These are phyloP conservation scores for Parapristionchus giblindavisi DNA, from an alignment of 2,888 invertebrate species.

Conservation along the genomic window DNA sequence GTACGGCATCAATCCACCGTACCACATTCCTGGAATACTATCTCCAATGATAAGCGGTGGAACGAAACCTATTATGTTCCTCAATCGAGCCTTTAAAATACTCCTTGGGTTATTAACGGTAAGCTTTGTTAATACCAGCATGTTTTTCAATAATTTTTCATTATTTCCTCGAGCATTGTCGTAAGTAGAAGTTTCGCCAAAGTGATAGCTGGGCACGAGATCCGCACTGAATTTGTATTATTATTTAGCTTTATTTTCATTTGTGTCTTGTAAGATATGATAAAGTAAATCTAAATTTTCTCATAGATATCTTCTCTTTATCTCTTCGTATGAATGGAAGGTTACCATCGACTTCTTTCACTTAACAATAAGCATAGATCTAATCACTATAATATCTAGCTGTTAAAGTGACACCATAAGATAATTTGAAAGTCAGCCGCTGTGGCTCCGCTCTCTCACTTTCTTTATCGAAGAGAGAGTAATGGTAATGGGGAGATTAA, in stretches of 20 bases:
- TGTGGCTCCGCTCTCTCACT: too few species aligned
- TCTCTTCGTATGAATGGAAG: neutral
- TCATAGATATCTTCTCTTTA: neutral
- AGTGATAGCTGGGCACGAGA: conserved; percentile 36
- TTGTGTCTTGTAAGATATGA: neutral
- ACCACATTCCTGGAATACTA: conserved; percentile 1
- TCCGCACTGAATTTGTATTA: conserved; percentile 6
- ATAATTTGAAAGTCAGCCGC: too few species aligned
- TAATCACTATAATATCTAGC: too few species aligned
- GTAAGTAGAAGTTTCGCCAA: conserved; percentile 11
- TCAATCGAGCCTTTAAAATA: conserved; percentile 1
- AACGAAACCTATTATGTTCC: conserved; percentile 26
- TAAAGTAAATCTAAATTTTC: too few species aligned
- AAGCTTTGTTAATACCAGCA: conserved; percentile 1
- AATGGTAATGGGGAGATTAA: too few species aligned
- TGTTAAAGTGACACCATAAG: too few species aligned
- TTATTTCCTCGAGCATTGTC: neutral
- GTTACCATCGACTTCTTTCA: neutral
- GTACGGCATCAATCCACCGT: neutral
- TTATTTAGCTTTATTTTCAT: neutral
- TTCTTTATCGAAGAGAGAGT: too few species aligned
- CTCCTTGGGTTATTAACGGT: neutral
- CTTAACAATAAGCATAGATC: neutral
- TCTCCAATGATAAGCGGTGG: conserved; percentile 18
- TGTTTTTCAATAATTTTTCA: conserved; percentile 12